Conservation (phyloP, 2,113 vertebrate species). For the Symphodus melops region DNA sequence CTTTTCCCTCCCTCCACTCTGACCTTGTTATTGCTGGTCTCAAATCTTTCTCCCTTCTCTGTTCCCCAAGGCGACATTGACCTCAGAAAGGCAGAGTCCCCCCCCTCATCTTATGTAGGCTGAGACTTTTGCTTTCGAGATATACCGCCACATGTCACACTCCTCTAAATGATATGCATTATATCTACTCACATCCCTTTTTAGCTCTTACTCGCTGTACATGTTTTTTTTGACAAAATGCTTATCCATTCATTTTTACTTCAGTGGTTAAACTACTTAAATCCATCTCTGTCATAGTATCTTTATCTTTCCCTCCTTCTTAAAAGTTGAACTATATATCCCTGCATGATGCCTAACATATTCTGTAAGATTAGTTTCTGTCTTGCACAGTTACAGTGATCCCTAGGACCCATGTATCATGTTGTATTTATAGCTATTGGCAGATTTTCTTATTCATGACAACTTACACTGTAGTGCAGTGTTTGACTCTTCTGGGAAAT, state of each 20-base stretch:
- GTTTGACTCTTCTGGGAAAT: constrained; percentile 23
- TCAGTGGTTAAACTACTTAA: not conserved
- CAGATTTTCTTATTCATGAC: constrained; percentile 28
- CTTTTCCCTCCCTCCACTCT: constrained; percentile 32
- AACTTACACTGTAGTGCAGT: not conserved
- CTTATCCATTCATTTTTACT: too few relatives aligned
- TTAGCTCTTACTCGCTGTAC: not conserved
- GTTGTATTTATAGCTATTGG: constrained; percentile 18
- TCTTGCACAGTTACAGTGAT: constrained; percentile 29
- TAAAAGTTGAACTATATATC: not conserved
- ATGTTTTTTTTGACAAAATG: too few relatives aligned
- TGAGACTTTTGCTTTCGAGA: constrained; percentile 28
- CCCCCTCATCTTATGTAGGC: constrained; percentile 27
- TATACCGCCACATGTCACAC: not conserved
- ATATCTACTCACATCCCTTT: constrained; percentile 1
- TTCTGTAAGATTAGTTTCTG: constrained; percentile 34
- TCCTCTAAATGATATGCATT: constrained; percentile 12
- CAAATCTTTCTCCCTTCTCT: constrained; percentile 35
- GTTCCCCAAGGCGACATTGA: constrained; percentile 31
- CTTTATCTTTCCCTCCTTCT: not conserved
- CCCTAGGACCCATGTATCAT: constrained; percentile 30
- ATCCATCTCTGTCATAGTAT: not conserved
- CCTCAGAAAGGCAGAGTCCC: constrained; percentile 31
- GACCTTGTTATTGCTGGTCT: constrained; percentile 54
- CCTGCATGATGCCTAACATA: constrained; percentile 18